Base-by-base conservation (phyloP, 2,797 vertebrate species). In the Ctenochaetus hawaiiensis region DNA sequence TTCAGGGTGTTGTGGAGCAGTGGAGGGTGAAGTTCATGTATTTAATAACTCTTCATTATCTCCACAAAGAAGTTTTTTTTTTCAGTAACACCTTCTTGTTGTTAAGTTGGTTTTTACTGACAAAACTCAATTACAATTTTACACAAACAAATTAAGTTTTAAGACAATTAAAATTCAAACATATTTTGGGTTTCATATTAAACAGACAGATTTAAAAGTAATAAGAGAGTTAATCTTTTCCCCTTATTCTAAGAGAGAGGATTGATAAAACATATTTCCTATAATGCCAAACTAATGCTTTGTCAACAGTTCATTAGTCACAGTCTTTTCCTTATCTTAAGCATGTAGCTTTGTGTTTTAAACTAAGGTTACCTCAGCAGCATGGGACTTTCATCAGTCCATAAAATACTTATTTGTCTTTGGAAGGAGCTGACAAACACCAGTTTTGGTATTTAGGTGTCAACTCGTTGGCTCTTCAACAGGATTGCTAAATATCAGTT, bases 41-140 rank as follows among this genome's bases (percentile, higher is more conserved):
- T 64, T 41, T 86, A 71, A 77, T 92, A 93, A 91, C 89, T 95
- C 83, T 34, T 91, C 75, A 72, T 92, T 96, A 90, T 93, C 87
- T 91, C 78, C 70, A 67, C 67, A 73, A 87, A 78, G 45, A 83
- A 93, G 88, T 77, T 34, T 0, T 34, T 34, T 34, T 93, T 89
- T 67, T 77, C 64, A 48, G 78, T 75, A 34, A 34, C 30, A 3
- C 30, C 30, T 34, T 34, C 3, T 34, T 34, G 6, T 68, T 67
- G 69, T 26, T 49, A 17, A 18, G 4, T 39, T 56, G 52, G 41
- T 67, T 59, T 49, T 56, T 53, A 18, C 16, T 59, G 26, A 26
- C 12, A 54, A 30, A 66, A 61, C 44, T 54, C 9, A 59, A 71
- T 34, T 34, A 34, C 30, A 34, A 7, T 34, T 34, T 34, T 34